Percentiles rank a stretch among this genome's conserved stretches.
These are phyloP conservation scores for Pteropus rufus DNA, from an alignment of 2,797 vertebrate species.

Conservation along the genomic window DNA sequence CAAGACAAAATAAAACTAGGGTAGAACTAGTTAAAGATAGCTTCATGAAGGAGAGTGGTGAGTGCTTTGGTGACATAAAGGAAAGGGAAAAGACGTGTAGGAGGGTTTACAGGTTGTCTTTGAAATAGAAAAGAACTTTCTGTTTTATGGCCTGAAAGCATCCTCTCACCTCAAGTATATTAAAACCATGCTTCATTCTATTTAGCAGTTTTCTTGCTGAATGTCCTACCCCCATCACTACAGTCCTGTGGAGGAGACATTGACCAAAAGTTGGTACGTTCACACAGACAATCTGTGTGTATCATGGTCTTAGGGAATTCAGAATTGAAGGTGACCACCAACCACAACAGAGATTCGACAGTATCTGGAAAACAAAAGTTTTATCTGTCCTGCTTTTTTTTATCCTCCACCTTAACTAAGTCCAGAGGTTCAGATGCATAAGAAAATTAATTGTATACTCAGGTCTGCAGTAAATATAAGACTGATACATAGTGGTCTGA, in stretches of 20 bases:
- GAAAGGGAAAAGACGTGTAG: not conserved
- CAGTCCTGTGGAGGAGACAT: not conserved
- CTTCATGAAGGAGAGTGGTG: not conserved
- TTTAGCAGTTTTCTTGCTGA: not conserved
- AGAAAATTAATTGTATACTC: not conserved
- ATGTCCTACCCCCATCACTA: not conserved
- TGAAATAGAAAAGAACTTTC: not conserved
- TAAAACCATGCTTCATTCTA: not conserved
- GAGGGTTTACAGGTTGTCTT: not conserved
- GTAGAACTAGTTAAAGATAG: not conserved
- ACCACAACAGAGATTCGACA: not conserved
- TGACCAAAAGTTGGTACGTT: not conserved
- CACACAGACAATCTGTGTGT: not conserved
- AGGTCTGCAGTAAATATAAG: not conserved
- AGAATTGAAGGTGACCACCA: not conserved
- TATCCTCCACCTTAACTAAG: not conserved
- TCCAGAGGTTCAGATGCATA: not conserved
- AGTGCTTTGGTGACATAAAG: not conserved
- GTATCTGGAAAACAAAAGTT: constrained; percentile 1
- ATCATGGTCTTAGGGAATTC: not conserved
- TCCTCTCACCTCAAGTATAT: constrained; percentile 36
- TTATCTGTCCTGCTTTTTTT: not conserved
- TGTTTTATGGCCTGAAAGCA: not conserved
- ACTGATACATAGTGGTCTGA: not conserved
- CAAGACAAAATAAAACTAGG: not conserved